phyloP scores from a whole-genome alignment of 2,797 vertebrate species.

The Mormyrus proboscirostris region DNA sequence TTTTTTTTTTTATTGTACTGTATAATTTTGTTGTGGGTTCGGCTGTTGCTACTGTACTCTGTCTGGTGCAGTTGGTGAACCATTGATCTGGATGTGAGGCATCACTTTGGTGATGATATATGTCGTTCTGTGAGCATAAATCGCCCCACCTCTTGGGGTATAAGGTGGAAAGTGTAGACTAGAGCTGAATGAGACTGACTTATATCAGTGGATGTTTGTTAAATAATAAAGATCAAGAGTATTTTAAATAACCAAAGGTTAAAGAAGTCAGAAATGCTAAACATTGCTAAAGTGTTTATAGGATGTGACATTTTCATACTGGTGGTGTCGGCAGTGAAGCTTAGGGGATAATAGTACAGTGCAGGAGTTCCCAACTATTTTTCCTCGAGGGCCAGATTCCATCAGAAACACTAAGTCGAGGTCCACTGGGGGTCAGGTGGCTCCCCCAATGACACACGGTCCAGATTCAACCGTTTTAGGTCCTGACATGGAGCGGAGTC shows the following conservation, averaged over 20 bases:
- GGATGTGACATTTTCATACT: background rate
- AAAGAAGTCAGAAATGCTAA: background rate
- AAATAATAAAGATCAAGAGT: background rate
- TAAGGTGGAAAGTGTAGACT: background rate
- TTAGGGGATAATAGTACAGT: background rate
- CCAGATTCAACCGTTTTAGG: background rate
- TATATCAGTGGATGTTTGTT: background rate
- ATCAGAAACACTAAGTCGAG: too few species aligned
- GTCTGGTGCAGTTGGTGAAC: background rate
- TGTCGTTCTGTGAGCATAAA: background rate
- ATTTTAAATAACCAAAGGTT: background rate
- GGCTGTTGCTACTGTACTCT: background rate
- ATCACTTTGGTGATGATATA: background rate
- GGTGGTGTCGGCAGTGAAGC: background rate
- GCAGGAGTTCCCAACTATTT: too few species aligned
- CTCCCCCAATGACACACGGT: background rate
- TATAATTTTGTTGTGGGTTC: background rate
- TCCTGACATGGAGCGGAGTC: background rate
- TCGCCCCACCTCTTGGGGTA: background rate
- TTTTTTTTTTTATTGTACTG: background rate
- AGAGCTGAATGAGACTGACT: background rate
- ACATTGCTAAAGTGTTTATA: background rate
- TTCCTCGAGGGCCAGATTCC: too few species aligned
- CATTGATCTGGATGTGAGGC: background rate
- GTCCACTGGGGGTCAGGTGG: too few species aligned